Percentiles rank a stretch among this genome's conserved stretches.
Evolutionary conservation across 2,888 invertebrate species (phyloP).

Genomic region (Drosophila quinaria): DNA sequence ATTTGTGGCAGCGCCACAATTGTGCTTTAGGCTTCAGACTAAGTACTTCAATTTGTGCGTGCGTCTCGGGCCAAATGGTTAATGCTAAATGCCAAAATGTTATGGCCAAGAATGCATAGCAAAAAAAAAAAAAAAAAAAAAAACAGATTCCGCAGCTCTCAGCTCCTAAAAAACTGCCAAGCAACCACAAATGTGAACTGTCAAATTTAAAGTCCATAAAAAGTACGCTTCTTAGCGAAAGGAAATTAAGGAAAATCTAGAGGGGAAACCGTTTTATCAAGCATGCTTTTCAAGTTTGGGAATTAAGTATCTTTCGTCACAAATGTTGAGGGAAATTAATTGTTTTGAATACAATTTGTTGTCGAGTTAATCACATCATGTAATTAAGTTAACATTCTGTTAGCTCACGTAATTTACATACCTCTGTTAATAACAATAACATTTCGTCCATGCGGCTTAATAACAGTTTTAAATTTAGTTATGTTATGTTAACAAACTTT

Average conservation of each 20-base stretch:
- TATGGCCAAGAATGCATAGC: conserved; percentile 8
- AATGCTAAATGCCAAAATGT: conserved; percentile 16
- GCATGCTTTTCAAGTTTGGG: neutral
- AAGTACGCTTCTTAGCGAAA: neutral
- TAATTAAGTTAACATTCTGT: neutral
- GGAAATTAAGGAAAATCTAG: neutral
- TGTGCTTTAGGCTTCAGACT: conserved; percentile 27
- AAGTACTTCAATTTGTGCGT: conserved; percentile 23
- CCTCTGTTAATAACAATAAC: neutral
- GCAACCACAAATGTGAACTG: neutral
- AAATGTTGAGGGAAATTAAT: too few species aligned
- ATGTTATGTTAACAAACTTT: neutral
- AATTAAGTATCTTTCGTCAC: too few species aligned
- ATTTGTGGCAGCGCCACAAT: conserved; percentile 13
- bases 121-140: neutral
- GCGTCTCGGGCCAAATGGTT: conserved; percentile 10
- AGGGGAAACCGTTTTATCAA: neutral
- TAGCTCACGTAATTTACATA: neutral
- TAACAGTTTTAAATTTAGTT: neutral
- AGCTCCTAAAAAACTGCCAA: conserved; percentile 11
- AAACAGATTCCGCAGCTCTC: conserved; percentile 4
- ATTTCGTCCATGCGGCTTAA: neutral
- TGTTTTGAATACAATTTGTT: neutral
- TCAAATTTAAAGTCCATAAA: conserved; percentile 9
- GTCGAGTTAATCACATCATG: neutral